phyloP scores from a whole-genome alignment of 2,113 vertebrate species.

The Takifugu bimaculatus region DNA sequence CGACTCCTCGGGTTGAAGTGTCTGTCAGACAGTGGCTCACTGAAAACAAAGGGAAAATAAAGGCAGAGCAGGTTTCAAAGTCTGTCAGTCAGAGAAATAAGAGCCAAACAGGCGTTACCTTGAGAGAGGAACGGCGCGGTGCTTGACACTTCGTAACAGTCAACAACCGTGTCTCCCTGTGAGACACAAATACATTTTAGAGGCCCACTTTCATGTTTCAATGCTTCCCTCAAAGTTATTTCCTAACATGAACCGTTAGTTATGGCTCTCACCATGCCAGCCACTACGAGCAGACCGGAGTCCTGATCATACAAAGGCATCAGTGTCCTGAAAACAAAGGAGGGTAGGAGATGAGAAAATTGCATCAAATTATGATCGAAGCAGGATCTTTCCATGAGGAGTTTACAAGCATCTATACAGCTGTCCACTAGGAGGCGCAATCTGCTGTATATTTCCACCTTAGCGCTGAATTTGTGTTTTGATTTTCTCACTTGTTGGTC shows the following conservation, averaged over 20 bases:
- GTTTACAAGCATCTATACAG: too few species aligned
- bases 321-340: constrained; percentile 69
- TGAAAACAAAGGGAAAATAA: constrained; percentile 35
- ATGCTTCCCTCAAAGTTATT: background rate
- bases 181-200: constrained; percentile 5
- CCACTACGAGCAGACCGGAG: constrained; percentile 83
- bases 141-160: constrained; percentile 82
- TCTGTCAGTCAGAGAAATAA: background rate
- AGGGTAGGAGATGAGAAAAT: background rate
- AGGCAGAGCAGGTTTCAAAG: background rate
- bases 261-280: constrained; percentile 80
- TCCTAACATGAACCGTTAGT: background rate
- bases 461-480: too few species aligned
- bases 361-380: too few species aligned
- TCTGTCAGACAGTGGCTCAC: constrained; percentile 88
- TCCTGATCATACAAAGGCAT: constrained; percentile 86
- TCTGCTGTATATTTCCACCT: too few species aligned
- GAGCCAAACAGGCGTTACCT: constrained; percentile 65
- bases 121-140: constrained; percentile 77
- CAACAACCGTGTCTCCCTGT: constrained; percentile 84
- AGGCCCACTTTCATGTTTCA: background rate
- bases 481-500: too few species aligned
- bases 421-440: too few species aligned
- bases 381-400: too few species aligned
- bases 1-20: constrained; percentile 72